A percentile compares a stretch with the other conserved stretches of the same genome.
phyloP scores from a whole-genome alignment of 2,113 vertebrate species.

The Dasyurus viverrinus region DNA sequence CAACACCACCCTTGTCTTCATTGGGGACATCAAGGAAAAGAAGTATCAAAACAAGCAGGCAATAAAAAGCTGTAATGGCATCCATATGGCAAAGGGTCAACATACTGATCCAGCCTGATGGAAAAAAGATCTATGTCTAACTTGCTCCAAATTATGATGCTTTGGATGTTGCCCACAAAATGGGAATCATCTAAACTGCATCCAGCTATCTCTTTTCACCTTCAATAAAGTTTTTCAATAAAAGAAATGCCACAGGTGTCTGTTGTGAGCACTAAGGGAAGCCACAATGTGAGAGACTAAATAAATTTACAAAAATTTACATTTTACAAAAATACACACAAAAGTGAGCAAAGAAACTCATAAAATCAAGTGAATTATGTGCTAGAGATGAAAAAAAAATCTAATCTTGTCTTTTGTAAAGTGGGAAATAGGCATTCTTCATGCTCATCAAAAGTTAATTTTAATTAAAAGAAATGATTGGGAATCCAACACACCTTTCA shows the following conservation, averaged over 20 bases:
- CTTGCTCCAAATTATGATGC: neutral
- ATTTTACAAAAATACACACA: neutral
- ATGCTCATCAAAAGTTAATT: conserved; percentile 15
- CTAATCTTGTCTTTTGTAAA: neutral
- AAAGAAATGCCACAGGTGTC: neutral
- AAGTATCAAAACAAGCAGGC: neutral
- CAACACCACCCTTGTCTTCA: neutral
- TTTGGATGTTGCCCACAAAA: neutral
- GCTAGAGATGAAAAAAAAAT: neutral
- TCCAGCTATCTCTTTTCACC: neutral
- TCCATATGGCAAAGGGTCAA: neutral
- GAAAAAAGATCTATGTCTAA: neutral
- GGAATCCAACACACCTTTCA: neutral
- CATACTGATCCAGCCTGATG: neutral
- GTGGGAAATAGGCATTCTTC: neutral
- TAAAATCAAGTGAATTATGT: neutral
- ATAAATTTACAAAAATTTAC: neutral
- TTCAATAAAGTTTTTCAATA: neutral
- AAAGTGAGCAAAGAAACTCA: neutral
- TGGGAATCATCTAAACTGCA: neutral
- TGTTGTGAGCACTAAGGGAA: neutral
- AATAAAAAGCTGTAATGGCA: neutral
- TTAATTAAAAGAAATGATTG: conserved; percentile 37
- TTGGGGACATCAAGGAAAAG: neutral
- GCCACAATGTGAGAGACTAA: neutral